A percentile compares a stretch with the other conserved stretches of the same genome.
Conservation (phyloP, 2,113 vertebrate genomes). For the Labeo catla region DNA sequence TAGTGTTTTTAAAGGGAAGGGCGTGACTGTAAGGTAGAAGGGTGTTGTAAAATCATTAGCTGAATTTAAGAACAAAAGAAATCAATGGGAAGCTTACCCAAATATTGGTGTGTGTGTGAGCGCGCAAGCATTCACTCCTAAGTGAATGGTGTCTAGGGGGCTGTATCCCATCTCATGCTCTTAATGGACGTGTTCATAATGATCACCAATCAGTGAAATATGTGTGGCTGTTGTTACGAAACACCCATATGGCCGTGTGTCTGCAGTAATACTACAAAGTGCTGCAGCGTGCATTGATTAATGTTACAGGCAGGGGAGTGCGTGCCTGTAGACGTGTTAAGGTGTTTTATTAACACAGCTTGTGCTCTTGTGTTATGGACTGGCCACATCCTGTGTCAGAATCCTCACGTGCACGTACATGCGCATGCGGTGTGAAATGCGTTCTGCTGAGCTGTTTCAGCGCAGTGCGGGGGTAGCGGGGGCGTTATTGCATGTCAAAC, state of each 20-base stretch:
- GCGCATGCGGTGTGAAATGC: constrained; percentile 14
- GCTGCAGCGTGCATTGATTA: not conserved
- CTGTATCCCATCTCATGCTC: not conserved
- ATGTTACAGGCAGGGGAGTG: not conserved
- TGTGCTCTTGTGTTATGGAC: not conserved
- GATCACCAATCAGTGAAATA: not conserved
- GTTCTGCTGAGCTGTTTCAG: constrained; percentile 60
- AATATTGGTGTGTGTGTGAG: not conserved
- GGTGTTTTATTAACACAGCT: constrained; percentile 1
- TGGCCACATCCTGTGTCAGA: constrained; percentile 25
- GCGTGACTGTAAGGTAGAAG: not conserved
- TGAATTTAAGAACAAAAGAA: not conserved
- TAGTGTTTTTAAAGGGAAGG: not conserved
- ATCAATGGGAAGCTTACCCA: not conserved
- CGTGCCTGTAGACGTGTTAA: not conserved
- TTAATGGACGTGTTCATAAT: not conserved
- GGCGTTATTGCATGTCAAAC: constrained; percentile 43
- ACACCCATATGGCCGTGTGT: not conserved
- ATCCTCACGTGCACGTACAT: constrained; percentile 27
- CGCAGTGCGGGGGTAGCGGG: constrained; percentile 68
- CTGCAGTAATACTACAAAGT: not conserved
- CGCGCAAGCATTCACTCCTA: not conserved
- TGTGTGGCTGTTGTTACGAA: not conserved
- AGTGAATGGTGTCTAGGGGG: not conserved
- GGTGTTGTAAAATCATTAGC: not conserved